Evolutionary conservation across 1,140 invertebrate species (phyloP).

Genomic region (Dreissena rostriformis): DNA sequence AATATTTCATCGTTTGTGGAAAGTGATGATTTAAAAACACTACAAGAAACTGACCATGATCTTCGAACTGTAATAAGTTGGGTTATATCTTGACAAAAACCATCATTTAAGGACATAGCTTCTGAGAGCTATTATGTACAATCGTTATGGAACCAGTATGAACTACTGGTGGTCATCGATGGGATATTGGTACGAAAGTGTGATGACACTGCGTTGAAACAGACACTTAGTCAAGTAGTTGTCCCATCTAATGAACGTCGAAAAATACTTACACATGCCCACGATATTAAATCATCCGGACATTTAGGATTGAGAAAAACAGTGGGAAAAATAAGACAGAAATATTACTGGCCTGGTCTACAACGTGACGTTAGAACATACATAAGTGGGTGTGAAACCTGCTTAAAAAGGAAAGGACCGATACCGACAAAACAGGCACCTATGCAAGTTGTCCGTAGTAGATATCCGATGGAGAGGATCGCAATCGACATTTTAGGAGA

Average conservation of each 20-base stretch:
- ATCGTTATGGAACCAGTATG: neutral
- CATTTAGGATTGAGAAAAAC: constrained; percentile 14
- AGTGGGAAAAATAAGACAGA: neutral
- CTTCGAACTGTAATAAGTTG: neutral
- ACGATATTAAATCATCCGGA: neutral
- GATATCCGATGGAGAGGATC: neutral
- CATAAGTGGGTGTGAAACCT: neutral
- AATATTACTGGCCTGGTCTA: constrained; percentile 9
- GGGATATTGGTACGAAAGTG: neutral
- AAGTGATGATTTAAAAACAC: neutral
- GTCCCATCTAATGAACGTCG: neutral
- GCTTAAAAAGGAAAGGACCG: neutral
- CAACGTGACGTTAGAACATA: neutral
- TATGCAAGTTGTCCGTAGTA: neutral
- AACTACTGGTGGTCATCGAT: neutral
- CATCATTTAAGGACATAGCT: neutral
- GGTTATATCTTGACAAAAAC: neutral
- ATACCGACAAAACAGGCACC: neutral
- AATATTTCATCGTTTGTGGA: neutral
- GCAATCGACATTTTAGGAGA: constrained; percentile 1
- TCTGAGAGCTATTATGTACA: neutral
- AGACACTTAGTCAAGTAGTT: neutral
- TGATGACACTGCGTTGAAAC: neutral
- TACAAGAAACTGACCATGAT: neutral
- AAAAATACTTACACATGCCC: neutral